A percentile compares a stretch with the other conserved stretches of the same genome.
These are phyloP conservation scores for Bombus impatiens DNA, from an alignment of 1,140 invertebrate genomes.

Conservation along the genomic window DNA sequence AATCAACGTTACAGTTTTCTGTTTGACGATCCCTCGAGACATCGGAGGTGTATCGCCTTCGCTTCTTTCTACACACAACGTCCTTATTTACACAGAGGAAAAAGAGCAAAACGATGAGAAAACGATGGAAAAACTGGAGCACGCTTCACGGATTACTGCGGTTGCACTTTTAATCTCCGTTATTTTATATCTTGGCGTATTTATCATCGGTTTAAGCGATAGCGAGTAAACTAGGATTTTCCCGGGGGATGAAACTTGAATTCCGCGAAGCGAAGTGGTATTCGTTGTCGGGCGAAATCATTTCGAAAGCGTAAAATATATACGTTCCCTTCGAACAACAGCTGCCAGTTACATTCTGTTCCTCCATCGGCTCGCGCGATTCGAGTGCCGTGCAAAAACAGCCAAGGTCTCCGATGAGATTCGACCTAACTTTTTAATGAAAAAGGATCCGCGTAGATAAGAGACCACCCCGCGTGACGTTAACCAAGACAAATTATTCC, in stretches of 20 bases:
- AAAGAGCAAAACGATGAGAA: background rate
- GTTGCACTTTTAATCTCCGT: constrained; percentile 47
- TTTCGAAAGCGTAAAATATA: constrained; percentile 2
- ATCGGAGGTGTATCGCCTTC: background rate
- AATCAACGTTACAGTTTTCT: constrained; percentile 5
- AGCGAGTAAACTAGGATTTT: constrained; percentile 5
- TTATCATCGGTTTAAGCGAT: constrained; percentile 31
- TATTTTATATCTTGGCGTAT: constrained; percentile 23
- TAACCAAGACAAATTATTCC: constrained; percentile 42
- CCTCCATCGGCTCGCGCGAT: no score
- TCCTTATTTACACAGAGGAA: background rate
- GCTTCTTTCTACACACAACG: background rate
- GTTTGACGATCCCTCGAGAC: constrained; percentile 16
- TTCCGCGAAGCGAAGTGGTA: background rate
- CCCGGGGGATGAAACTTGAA: background rate
- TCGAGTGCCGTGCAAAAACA: background rate
- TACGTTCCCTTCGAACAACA: background rate
- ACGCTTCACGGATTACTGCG: constrained; percentile 9
- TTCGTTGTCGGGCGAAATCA: constrained; percentile 7
- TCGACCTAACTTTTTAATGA: background rate
- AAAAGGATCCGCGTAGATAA: constrained; percentile 1
- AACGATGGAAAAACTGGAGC: background rate
- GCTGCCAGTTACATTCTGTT: background rate
- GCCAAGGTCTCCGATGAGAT: background rate
- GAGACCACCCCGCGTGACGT: constrained; percentile 45